These are phyloP conservation scores for Leptopterna dolabrata DNA, from an alignment of 2,888 invertebrate genomes.

Conservation along the genomic window DNA sequence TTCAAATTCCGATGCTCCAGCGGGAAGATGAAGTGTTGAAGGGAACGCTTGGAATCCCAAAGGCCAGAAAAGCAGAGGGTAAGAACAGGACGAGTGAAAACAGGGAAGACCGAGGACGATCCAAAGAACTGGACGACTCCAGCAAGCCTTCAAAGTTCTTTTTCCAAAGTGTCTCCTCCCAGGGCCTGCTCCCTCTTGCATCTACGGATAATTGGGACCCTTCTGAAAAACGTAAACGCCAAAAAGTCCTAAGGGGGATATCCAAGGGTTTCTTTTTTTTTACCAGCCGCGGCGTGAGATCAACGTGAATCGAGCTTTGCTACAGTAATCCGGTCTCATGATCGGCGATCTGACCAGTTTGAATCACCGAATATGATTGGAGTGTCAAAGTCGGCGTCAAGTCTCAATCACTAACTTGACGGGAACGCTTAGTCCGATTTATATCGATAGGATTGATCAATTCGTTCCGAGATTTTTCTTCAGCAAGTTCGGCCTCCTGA, in stretches of 20 bases:
- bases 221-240: neutral
- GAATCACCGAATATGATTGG: neutral
- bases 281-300: neutral
- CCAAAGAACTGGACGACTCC: neutral
- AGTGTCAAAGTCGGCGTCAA: conserved; percentile 2
- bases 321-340: neutral
- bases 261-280: neutral
- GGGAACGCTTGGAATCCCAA: conserved; percentile 31
- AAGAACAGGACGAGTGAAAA: neutral
- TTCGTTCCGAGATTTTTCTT: neutral
- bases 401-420: neutral
- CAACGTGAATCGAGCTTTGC: neutral
- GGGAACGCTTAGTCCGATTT: neutral
- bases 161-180: neutral
- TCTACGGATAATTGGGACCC: conserved; percentile 7
- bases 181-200: neutral
- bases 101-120: neutral
- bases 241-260: neutral
- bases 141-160: neutral
- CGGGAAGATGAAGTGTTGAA: conserved; percentile 48
- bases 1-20: conserved; percentile 3
- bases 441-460: neutral
- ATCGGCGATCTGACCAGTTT: neutral
- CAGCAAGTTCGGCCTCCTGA: neutral
- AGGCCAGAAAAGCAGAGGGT: neutral